Evolutionary conservation across 2,113 vertebrate species (phyloP).

Genomic region (Narcine bancroftii): DNA sequence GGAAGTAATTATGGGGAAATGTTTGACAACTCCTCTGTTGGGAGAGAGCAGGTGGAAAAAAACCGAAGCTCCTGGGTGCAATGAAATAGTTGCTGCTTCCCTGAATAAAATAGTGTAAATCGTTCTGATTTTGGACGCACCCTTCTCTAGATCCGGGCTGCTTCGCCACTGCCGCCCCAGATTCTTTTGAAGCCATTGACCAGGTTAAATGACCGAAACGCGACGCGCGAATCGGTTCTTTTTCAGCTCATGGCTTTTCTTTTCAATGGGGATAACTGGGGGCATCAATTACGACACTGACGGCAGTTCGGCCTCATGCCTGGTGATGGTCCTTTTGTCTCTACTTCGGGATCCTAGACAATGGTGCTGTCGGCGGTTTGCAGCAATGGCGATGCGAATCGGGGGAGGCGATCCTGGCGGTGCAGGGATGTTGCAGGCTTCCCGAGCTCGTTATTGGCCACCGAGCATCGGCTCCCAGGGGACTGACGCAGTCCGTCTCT

Average conservation of each 20-base stretch:
- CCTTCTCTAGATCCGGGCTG: no score
- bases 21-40: neutral
- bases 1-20: neutral
- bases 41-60: neutral
- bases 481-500: slow-evolving; percentile 12
- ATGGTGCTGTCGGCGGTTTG: neutral
- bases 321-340: neutral
- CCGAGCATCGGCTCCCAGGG: neutral
- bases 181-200: neutral
- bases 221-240: neutral
- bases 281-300: neutral
- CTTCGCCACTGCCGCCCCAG: no score
- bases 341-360: neutral
- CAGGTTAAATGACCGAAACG: neutral
- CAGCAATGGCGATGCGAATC: neutral
- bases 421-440: slow-evolving; percentile 18
- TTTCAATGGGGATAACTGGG: no score
- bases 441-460: neutral
- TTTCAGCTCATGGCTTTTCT: no score
- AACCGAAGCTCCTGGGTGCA: neutral
- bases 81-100: neutral
- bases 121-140: neutral
- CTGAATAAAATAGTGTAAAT: neutral
- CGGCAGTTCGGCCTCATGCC: neutral
- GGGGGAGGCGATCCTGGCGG: neutral